These are phyloP conservation scores for Gallinago paraguaiae DNA, from an alignment of 2,113 vertebrate genomes.

Conservation along the genomic window DNA sequence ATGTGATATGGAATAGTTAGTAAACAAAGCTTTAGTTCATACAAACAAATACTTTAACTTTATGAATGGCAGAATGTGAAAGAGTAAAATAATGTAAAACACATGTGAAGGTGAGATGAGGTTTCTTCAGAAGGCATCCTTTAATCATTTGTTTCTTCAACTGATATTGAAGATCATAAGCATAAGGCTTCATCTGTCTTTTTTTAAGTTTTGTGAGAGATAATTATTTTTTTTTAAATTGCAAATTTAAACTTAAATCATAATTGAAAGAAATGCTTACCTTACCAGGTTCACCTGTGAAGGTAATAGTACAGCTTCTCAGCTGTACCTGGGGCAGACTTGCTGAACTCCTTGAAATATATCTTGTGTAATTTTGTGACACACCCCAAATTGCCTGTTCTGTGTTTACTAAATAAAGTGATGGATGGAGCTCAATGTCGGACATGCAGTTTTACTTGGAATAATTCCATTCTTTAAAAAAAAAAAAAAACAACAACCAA, in stretches of 20 bases:
- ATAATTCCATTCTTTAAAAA: not conserved
- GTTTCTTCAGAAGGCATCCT: not conserved
- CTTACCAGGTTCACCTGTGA: not conserved
- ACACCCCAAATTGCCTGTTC: not conserved
- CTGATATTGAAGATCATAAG: not conserved
- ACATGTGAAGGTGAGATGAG: not conserved
- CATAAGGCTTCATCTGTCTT: not conserved
- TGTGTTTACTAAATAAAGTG: slow-evolving; percentile 14
- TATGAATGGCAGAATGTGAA: not conserved
- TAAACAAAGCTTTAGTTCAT: not conserved
- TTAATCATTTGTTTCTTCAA: not conserved
- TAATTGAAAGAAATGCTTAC: slow-evolving; percentile 1
- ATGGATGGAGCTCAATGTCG: not conserved
- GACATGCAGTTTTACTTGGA: not conserved
- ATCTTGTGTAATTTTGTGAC: not conserved
- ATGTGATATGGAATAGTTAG: not conserved
- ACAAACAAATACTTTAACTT: not conserved
- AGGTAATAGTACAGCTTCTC: not conserved
- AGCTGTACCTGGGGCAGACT: slow-evolving; percentile 10
- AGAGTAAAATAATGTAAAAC: not conserved
- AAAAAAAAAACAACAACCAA: no score
- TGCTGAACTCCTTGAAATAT: not conserved
- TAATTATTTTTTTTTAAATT: not conserved
- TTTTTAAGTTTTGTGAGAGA: not conserved
- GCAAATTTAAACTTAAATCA: not conserved